Conservation (phyloP, 64 coral and sea anemone genomes). For the Pocillopora verrucosa region DNA sequence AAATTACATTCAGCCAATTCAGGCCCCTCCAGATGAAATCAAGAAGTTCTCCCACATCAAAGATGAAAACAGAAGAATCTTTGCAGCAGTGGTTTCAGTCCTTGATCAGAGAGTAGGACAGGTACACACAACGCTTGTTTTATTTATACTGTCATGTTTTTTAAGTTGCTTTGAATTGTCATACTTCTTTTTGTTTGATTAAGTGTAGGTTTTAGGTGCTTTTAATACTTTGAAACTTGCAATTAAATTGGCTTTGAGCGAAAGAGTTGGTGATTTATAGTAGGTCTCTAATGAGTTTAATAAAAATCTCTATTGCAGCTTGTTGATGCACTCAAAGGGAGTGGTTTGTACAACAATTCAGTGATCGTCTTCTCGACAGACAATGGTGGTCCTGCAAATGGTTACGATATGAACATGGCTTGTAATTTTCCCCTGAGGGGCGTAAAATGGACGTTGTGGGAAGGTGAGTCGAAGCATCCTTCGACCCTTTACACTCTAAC, state of each 20-base stretch:
- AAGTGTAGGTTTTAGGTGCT: too few relatives aligned
- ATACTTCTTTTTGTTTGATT: too few relatives aligned
- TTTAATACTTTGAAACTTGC: too few relatives aligned
- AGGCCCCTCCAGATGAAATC: conserved; percentile 24
- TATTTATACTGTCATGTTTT: too few relatives aligned
- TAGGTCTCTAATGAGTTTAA: too few relatives aligned
- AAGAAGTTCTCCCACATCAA: conserved; percentile 47
- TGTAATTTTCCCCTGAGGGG: conserved; percentile 90
- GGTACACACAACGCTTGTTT: not conserved
- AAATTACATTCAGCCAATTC: not conserved
- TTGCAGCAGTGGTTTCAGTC: conserved; percentile 32
- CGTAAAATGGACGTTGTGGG: conserved; percentile 78
- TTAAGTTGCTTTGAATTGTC: too few relatives aligned
- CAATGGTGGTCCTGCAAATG: conserved; percentile 85
- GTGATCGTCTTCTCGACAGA: conserved; percentile 83
- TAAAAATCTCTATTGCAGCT: conserved; percentile 28
- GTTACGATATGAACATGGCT: conserved; percentile 69
- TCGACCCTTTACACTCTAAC: too few relatives aligned
- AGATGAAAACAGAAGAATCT: conserved; percentile 35
- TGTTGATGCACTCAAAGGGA: conserved; percentile 48
- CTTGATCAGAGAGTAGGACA: conserved; percentile 19
- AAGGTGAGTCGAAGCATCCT: conserved; percentile 37
- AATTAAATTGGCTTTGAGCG: too few relatives aligned
- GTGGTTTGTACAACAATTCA: conserved; percentile 72
- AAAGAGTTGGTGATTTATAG: too few relatives aligned